Evolutionary conservation across 2,888 invertebrate genomes (phyloP).

Genomic region (Xestia xanthographa): DNA sequence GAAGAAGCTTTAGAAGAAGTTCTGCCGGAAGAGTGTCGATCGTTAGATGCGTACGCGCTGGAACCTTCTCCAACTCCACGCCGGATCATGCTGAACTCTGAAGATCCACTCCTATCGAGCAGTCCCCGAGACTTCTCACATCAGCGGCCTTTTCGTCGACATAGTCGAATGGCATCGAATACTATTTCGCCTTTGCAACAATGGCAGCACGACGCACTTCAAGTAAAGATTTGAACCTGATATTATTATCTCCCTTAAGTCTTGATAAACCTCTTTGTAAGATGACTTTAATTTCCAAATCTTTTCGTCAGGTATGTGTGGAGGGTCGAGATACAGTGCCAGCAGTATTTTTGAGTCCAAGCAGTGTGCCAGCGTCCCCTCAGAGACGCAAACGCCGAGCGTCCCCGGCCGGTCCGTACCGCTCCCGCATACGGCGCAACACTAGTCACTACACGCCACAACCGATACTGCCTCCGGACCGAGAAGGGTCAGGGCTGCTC

Average conservation of each 20-base stretch:
- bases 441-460: conserved; percentile 95
- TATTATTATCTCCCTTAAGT: background rate
- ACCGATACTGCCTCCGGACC: conserved; percentile 97
- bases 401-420: conserved; percentile 91
- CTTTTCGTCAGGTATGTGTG: conserved; percentile 82
- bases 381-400: conserved; percentile 92
- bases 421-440: conserved; percentile 88
- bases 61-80: conserved; percentile 93
- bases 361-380: conserved; percentile 92
- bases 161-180: conserved; percentile 76
- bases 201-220: conserved; percentile 86
- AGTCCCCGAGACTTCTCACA: conserved; percentile 94
- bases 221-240: conserved; percentile 72
- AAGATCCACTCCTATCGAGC: conserved; percentile 95
- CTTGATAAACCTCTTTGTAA: background rate
- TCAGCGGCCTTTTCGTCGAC: conserved; percentile 81
- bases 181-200: conserved; percentile 79
- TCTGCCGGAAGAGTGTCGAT: conserved; percentile 94
- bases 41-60: conserved; percentile 91
- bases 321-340: conserved; percentile 93
- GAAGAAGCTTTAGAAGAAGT: conserved; percentile 96
- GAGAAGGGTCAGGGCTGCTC: conserved; percentile 96
- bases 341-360: conserved; percentile 95
- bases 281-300: background rate
- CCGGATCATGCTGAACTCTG: conserved; percentile 97